A percentile compares a stretch with the other conserved stretches of the same genome.
phyloP scores from a whole-genome alignment of 2,888 invertebrate species.

The Clunio marinus region DNA sequence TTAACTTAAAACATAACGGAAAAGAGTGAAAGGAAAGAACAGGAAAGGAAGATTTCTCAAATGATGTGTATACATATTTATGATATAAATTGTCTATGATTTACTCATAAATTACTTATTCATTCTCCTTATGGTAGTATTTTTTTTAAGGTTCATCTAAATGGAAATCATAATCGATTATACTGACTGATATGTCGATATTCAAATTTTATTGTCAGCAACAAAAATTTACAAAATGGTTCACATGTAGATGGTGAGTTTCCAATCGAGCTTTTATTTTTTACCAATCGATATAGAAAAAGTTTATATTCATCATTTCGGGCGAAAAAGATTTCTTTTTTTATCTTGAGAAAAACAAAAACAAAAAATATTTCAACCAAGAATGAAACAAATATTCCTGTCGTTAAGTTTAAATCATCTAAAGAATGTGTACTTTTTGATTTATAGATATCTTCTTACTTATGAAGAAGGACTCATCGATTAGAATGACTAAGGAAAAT shows the following conservation, averaged over 20 bases:
- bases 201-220: conserved; percentile 21
- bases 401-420: too few species aligned
- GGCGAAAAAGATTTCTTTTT: conserved; percentile 20
- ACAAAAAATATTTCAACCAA: conserved; percentile 34
- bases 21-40: conserved; percentile 6
- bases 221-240: not conserved
- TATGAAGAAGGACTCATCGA: not conserved
- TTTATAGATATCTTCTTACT: too few species aligned
- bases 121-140: too few species aligned
- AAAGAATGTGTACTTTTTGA: too few species aligned
- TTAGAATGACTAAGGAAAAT: conserved; percentile 14
- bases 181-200: not conserved
- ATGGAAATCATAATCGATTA: conserved; percentile 9
- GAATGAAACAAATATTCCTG: not conserved
- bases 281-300: conserved; percentile 4
- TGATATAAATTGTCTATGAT: conserved; percentile 36
- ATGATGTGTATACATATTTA: conserved; percentile 29
- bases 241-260: too few species aligned
- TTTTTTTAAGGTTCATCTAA: not conserved
- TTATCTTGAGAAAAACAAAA: conserved; percentile 39
- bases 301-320: not conserved
- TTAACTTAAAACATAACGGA: conserved; percentile 1
- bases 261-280: too few species aligned
- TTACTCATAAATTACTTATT: conserved; percentile 30
- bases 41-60: not conserved